These are phyloP conservation scores for Melanotaenia duboulayi DNA, from an alignment of 2,113 vertebrate genomes.

Conservation along the genomic window DNA sequence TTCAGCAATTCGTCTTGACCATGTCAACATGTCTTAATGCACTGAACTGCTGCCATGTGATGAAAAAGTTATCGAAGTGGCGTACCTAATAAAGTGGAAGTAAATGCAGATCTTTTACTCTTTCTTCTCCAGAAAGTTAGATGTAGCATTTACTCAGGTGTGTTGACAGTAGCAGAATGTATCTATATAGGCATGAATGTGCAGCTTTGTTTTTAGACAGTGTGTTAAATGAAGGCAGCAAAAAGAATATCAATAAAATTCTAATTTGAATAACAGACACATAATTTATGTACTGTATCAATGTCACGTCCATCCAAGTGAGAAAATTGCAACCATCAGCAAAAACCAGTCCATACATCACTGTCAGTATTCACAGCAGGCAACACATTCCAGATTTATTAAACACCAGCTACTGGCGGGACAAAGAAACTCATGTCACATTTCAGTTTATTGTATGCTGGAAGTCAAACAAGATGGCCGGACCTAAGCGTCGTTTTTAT, in stretches of 20 bases:
- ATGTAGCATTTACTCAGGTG: not conserved
- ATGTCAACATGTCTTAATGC: no score
- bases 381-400: not conserved
- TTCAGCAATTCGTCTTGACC: no score
- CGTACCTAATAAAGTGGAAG: no score
- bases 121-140: no score
- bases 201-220: not conserved
- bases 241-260: not conserved
- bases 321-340: not conserved
- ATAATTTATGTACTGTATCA: not conserved
- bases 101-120: no score
- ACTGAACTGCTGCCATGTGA: no score
- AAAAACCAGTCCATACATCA: not conserved
- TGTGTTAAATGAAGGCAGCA: no score
- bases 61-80: no score
- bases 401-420: not conserved
- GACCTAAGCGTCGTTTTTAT: no score
- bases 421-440: not conserved
- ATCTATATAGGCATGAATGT: not conserved
- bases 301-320: not conserved
- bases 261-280: not conserved
- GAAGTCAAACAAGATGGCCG: no score
- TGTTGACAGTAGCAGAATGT: not conserved
- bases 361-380: conserved; percentile 8
- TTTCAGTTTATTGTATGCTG: not conserved